A percentile compares a stretch with the other conserved stretches of the same genome.
phyloP scores from a whole-genome alignment of 1,140 invertebrate species.

The Elysia chlorotica region DNA sequence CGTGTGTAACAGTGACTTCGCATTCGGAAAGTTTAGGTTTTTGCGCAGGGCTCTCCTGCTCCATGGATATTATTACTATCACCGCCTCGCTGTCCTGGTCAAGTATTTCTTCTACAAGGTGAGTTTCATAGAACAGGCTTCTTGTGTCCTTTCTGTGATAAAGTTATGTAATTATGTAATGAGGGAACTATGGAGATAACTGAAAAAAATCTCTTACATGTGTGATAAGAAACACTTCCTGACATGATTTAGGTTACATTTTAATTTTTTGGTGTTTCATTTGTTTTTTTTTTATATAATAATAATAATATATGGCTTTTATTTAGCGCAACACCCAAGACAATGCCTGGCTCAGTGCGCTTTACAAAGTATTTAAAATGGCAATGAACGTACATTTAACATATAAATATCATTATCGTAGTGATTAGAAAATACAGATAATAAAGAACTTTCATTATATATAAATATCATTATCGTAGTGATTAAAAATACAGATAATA shows the following conservation, averaged over 20 bases:
- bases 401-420: background rate
- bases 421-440: background rate
- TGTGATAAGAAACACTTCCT: background rate
- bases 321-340: too few species aligned
- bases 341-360: too few species aligned
- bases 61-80: slow-evolving; percentile 96
- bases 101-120: slow-evolving; percentile 96
- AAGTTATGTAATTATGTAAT: background rate
- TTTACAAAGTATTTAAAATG: too few species aligned
- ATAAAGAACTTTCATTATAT: background rate
- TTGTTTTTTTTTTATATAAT: background rate
- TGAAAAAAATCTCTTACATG: background rate
- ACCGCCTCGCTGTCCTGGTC: slow-evolving; percentile 88
- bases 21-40: slow-evolving; percentile 80
- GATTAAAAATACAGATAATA: too few species aligned
- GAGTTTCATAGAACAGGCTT: too few species aligned
- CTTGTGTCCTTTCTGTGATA: too few species aligned
- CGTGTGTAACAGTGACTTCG: slow-evolving; percentile 96
- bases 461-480: background rate
- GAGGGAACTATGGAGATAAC: background rate
- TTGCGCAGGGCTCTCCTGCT: slow-evolving; percentile 84
- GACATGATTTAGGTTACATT: background rate
- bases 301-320: background rate
- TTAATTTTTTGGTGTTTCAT: background rate
- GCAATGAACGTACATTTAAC: background rate